Base-by-base conservation (phyloP, 2,888 invertebrate species). In the Eurytoma californica region DNA sequence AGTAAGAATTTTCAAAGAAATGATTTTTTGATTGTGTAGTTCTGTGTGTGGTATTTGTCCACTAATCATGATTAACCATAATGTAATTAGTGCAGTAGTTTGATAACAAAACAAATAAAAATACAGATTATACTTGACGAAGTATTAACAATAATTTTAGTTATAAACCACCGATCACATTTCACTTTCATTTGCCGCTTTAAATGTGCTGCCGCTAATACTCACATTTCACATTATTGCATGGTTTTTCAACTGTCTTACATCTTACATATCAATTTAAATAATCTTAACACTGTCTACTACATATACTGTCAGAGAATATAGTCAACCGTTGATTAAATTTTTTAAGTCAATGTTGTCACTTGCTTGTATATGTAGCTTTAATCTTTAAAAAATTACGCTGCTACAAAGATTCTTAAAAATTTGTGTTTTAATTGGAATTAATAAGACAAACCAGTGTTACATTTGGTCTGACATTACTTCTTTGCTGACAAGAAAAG, bases 171-270 rank as follows among this genome's bases (percentile, higher is more conserved):
- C 87, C 87, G 82, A 86, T 88, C 87, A 85, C 86, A 86, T 86
- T 87, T 89, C 87, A 87, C 85, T 90, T 86, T 90, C 86, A 89
- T 90, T 90, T 90, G 89, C 90, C 83, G 90, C 90, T 90, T 90
- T 90, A 85, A 85, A 86, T 90, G 89, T 89, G 89, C 89, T 88
- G 63, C 24, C n/a, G 72, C 78, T 72, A 72, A 79, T 79, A 79
- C 39, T 70, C 72, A 81, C 63, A 67, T 24, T 39, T 79, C 79
- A 79, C 70, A 61, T 57, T 63, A 65, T 57, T 80, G 77, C 74
- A 80, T 80, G 77, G 51, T 66, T 69, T 18, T 74, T 67, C 30
- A 28, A 66, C 49, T 47, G 18, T 80, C 30, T 67, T 61, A 72
- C 78, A 74, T 72, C 39, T 60, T 60, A 77, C 57, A 77, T 61